phyloP scores from a whole-genome alignment of 2,113 vertebrate genomes.

The Columba livia region DNA sequence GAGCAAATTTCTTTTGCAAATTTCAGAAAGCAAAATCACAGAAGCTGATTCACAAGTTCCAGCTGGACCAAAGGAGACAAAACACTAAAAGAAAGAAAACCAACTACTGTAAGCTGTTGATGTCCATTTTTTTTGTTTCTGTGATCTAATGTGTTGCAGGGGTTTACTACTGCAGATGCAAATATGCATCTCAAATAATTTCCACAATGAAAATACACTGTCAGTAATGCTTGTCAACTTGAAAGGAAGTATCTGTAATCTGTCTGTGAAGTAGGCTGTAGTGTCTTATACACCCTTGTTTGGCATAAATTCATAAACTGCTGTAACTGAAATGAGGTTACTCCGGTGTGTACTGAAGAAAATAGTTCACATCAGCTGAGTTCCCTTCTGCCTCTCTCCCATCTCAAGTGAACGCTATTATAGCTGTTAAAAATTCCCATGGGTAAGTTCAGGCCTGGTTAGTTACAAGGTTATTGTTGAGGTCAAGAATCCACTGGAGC shows the following conservation, averaged over 20 bases:
- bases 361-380: not conserved
- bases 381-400: not conserved
- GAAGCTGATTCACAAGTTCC: not conserved
- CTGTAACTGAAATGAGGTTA: not conserved
- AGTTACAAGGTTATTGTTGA: not conserved
- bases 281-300: not conserved
- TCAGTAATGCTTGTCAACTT: not conserved
- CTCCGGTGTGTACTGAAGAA: not conserved
- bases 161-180: not conserved
- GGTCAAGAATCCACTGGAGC: not conserved
- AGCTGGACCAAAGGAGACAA: not conserved
- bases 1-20: slow-evolving; percentile 34
- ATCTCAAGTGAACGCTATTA: not conserved
- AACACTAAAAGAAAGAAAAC: not conserved
- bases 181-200: not conserved
- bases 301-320: not conserved
- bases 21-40: not conserved
- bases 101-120: not conserved
- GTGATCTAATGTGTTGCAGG: not conserved
- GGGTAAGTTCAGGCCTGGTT: not conserved
- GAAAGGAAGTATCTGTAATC: not conserved
- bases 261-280: not conserved
- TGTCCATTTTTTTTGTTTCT: not conserved
- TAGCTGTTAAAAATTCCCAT: not conserved
- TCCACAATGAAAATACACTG: not conserved